Percentiles rank a stretch among this genome's conserved stretches.
Evolutionary conservation across 2,113 vertebrate species (phyloP).

Genomic region (Albula goreensis): DNA sequence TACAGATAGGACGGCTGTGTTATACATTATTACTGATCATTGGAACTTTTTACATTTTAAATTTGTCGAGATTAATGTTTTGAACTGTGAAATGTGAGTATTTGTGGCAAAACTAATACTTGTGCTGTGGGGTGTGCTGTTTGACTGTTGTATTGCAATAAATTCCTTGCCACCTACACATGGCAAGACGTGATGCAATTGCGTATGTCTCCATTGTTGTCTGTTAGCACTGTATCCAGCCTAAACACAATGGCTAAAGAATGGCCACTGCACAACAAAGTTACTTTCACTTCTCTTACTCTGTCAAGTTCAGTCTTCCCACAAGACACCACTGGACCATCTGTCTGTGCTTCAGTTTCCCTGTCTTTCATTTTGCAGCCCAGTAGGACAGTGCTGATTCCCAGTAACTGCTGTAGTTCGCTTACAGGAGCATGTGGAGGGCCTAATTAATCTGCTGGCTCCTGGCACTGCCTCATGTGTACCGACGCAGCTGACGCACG

Average conservation of each 20-base stretch:
- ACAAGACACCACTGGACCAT: constrained; percentile 66
- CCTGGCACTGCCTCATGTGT: constrained; percentile 53
- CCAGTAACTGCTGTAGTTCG: constrained; percentile 52
- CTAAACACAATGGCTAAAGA: not conserved
- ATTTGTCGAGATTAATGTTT: too few relatives aligned
- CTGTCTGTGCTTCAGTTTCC: constrained; percentile 62
- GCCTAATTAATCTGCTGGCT: constrained; percentile 67
- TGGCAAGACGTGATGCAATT: not conserved
- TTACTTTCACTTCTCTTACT: constrained; percentile 29
- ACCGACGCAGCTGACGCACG: constrained; percentile 54
- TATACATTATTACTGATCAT: not conserved
- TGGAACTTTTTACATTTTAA: not conserved
- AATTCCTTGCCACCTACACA: not conserved
- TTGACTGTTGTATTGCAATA: not conserved
- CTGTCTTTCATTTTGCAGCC: constrained; percentile 65
- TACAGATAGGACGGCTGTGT: too few relatives aligned
- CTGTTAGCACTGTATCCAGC: not conserved
- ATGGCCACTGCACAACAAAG: not conserved
- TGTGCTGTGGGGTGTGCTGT: not conserved
- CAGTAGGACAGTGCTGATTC: constrained; percentile 66
- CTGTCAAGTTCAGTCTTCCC: constrained; percentile 51
- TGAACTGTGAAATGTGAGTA: too few relatives aligned
- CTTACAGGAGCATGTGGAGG: constrained; percentile 71
- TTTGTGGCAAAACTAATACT: too few relatives aligned
- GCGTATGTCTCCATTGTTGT: not conserved